Percentiles rank a stretch among this genome's conserved stretches.
phyloP scores from a whole-genome alignment of 1,140 invertebrate genomes.

The Telenomus remus region DNA sequence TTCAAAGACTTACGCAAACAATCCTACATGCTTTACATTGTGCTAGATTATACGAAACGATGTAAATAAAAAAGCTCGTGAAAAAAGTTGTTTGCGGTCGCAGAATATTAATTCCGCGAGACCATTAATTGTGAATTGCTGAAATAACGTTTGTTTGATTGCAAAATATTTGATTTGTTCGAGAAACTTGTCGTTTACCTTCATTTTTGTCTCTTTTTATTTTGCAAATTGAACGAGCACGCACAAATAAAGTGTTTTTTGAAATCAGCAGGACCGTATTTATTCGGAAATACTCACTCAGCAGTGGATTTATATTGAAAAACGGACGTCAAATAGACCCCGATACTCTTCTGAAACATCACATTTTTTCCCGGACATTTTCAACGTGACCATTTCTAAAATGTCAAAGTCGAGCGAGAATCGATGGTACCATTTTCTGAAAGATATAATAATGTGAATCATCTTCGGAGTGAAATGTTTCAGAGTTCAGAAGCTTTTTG shows the following conservation, averaged over 20 bases:
- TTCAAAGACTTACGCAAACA: slow-evolving; percentile 28
- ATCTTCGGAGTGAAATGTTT: slow-evolving; percentile 2
- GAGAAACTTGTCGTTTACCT: no score
- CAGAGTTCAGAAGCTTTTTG: slow-evolving; percentile 9
- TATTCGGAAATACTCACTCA: no score
- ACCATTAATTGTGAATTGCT: slow-evolving; percentile 9
- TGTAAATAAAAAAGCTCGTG: slow-evolving; percentile 19
- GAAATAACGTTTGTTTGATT: not conserved
- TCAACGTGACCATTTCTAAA: slow-evolving; percentile 4
- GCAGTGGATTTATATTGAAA: no score
- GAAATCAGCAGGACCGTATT: no score
- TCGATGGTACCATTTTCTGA: not conserved
- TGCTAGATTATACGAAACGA: slow-evolving; percentile 20
- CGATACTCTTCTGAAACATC: not conserved
- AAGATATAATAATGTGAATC: slow-evolving; percentile 8
- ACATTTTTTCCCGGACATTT: slow-evolving; percentile 5
- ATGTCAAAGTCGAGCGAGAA: not conserved
- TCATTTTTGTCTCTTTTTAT: no score
- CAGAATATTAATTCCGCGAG: not conserved
- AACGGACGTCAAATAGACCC: no score
- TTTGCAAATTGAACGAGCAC: no score
- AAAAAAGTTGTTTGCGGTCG: slow-evolving; percentile 13
- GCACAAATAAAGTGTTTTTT: no score
- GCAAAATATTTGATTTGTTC: not conserved
- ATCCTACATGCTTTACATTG: slow-evolving; percentile 20